These are phyloP conservation scores for Hemiscyllium ocellatum DNA, from an alignment of 2,113 vertebrate genomes.

Conservation along the genomic window DNA sequence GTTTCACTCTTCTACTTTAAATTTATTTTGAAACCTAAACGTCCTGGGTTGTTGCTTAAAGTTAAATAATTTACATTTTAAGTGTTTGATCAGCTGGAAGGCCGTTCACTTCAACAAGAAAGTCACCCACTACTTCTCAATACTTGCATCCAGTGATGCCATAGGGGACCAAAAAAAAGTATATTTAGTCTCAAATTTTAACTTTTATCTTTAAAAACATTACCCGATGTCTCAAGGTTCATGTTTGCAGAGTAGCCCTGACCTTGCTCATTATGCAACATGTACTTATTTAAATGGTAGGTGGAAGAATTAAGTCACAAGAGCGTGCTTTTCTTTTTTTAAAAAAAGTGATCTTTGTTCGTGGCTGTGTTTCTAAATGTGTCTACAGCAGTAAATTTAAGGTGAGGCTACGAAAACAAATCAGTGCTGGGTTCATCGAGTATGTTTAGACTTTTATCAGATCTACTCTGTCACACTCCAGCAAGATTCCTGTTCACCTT, in stretches of 20 bases:
- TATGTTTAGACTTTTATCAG: neutral
- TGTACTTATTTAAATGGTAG: constrained; percentile 15
- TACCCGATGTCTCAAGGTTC: constrained; percentile 24
- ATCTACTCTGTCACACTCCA: neutral
- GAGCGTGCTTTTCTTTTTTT: neutral
- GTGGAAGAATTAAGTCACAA: constrained; percentile 19
- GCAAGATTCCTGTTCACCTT: neutral
- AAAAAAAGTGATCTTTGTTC: neutral
- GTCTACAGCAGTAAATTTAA: neutral
- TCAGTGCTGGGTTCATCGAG: neutral
- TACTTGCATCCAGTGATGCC: neutral
- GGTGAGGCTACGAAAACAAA: neutral
- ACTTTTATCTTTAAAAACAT: constrained; percentile 28
- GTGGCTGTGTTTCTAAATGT: neutral
- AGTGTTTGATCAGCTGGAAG: neutral
- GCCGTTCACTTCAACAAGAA: no score
- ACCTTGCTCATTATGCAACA: constrained; percentile 11
- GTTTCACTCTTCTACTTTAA: neutral
- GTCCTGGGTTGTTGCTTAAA: neutral
- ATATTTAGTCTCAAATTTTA: constrained; percentile 32
- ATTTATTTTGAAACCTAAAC: neutral
- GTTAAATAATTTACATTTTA: neutral
- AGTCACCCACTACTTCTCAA: neutral
- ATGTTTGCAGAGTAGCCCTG: neutral
- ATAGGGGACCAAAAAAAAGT: neutral